Percentiles rank a stretch among this genome's conserved stretches.
Conservation (phyloP, 1,140 invertebrate species). For the Cydia fagiglandana region DNA sequence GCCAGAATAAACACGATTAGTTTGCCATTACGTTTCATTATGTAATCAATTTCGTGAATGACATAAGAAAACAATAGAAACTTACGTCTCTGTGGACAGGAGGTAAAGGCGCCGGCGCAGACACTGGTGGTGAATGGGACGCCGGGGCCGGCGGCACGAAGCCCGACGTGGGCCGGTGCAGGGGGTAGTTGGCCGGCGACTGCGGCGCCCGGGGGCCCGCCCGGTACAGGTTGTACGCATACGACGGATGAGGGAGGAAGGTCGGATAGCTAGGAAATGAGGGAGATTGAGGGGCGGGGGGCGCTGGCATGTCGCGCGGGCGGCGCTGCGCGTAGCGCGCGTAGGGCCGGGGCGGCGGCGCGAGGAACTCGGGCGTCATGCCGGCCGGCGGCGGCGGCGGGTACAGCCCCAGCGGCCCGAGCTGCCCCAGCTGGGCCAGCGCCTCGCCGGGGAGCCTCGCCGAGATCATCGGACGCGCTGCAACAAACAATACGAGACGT, state of each 20-base stretch:
- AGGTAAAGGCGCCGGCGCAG: constrained; percentile 54
- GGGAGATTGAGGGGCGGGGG: constrained; percentile 42
- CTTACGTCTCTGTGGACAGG: constrained; percentile 61
- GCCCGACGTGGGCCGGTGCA: constrained; percentile 60
- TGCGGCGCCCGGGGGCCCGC: constrained; percentile 47
- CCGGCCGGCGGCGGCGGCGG: constrained; percentile 55
- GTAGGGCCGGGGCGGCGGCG: constrained; percentile 73
- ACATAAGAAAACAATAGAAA: constrained; percentile 17
- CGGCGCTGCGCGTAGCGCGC: constrained; percentile 65
- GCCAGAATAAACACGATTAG: too few relatives aligned
- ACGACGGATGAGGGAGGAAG: constrained; percentile 61
- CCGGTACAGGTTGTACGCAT: constrained; percentile 61
- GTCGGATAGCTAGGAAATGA: constrained; percentile 63
- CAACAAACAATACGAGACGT: constrained; percentile 38
- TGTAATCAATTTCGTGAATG: not conserved
- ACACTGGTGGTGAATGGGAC: constrained; percentile 62
- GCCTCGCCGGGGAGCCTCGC: constrained; percentile 77
- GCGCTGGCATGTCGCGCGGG: constrained; percentile 50
- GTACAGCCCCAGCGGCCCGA: constrained; percentile 45
- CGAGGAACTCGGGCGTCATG: constrained; percentile 76
- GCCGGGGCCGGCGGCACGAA: constrained; percentile 67
- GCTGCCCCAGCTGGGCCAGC: constrained; percentile 73
- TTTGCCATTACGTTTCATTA: not conserved
- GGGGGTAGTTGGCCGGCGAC: constrained; percentile 52
- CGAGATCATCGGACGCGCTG: constrained; percentile 78